Base-by-base conservation (phyloP, 2,888 invertebrate genomes). In the Sphecodes monilicornis region DNA sequence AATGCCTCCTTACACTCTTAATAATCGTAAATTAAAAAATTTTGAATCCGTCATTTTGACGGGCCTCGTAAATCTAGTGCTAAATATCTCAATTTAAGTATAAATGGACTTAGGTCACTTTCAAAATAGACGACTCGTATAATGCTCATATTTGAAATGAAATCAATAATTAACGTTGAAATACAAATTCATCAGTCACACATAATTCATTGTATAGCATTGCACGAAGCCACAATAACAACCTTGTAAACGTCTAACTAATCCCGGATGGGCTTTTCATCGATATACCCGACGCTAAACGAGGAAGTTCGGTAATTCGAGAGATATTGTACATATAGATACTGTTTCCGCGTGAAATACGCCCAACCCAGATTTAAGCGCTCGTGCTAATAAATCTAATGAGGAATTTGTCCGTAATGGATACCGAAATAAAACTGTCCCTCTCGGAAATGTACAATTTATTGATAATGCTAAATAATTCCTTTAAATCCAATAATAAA, bases 221-320 rank as follows among this genome's bases (percentile, higher is more conserved):
- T 79, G 18, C 32, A 8, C 13, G 8, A 18, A 1, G n/a, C 11
- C n/a, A 29, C 41, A 50, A 18, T 72, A 16, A 11, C 46, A 57
- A 26, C 22, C n/a, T 26, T 46, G 60, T 43, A 76, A 36, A 29
- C 57, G n/a, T 10, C 54, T 69, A 80, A 60, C 69, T 18, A 73
- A 57, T 60, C 13, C 4, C 3, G 54, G 13, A 68, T 36, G 43
- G 41, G 57, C 68, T 13, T 60, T 75, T 79, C 16, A 29, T 3
- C 50, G 50, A 50, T 64, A 50, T 70, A 64, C 32, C 64, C 64
- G 3, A 32, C 22, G 22, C 11, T 41, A n/a, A 26, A 50, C 50
- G 29, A 2, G 39, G 26, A 75, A 71, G 22, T 80, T 82, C 60
- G 16, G 26, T 50, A n/a, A 32, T 80, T 80, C 50, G 41, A n/a